Evolutionary conservation across 2,113 vertebrate species (phyloP).

Genomic region (Phoxinus phoxinus): DNA sequence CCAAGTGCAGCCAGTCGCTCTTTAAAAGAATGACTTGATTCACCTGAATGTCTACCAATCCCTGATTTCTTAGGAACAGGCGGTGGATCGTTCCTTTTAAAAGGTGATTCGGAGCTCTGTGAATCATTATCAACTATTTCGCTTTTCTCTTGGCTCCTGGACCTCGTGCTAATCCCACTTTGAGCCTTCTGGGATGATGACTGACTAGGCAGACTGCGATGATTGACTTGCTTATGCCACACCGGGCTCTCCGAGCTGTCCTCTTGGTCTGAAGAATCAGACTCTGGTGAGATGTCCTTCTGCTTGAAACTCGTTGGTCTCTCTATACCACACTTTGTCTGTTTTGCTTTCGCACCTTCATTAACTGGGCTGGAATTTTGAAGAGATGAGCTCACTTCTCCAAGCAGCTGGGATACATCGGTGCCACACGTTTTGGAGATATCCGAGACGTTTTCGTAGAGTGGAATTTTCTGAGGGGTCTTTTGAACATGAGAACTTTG

Average conservation of each 20-base stretch:
- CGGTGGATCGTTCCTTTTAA: conserved; percentile 62
- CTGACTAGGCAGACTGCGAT: conserved; percentile 69
- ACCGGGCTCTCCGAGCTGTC: conserved; percentile 72
- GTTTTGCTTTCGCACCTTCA: conserved; percentile 68
- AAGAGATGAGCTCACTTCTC: conserved; percentile 70
- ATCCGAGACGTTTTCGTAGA: conserved; percentile 77
- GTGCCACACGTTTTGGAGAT: conserved; percentile 42
- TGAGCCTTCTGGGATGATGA: conserved; percentile 58
- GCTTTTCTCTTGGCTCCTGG: conserved; percentile 61
- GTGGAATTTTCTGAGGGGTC: conserved; percentile 69
- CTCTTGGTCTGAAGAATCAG: conserved; percentile 69
- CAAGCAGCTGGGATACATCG: conserved; percentile 61
- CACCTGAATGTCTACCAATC: conserved; percentile 71
- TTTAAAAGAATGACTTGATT: conserved; percentile 84
- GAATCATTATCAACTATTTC: conserved; percentile 38
- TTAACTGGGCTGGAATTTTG: conserved; percentile 61
- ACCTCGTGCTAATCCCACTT: conserved; percentile 43
- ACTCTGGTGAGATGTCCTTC: conserved; percentile 62
- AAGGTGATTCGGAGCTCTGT: conserved; percentile 57
- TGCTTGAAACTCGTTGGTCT: conserved; percentile 49
- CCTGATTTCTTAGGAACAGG: conserved; percentile 69
- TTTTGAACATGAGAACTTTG: conserved; percentile 61
- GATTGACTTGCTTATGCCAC: conserved; percentile 70
- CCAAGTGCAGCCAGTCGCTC: conserved; percentile 84
- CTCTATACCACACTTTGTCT: conserved; percentile 28